Evolutionary conservation across 2,113 vertebrate species (phyloP).

Genomic region (Dromiciops gliroides): DNA sequence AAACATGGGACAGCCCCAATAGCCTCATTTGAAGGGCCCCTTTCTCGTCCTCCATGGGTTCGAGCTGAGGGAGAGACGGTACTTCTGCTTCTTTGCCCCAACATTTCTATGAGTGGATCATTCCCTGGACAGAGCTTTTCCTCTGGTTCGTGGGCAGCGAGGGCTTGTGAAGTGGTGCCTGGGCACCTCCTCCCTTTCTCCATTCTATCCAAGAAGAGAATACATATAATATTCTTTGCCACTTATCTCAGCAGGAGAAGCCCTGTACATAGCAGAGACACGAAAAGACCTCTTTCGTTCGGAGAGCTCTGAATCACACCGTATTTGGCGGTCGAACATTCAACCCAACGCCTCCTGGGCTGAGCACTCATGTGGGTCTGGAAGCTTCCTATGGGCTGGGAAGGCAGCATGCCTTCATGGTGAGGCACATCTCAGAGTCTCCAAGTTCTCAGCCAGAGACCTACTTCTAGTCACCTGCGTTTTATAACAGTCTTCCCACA

Average conservation of each 20-base stretch:
- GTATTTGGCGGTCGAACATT: not conserved
- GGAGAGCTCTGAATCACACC: not conserved
- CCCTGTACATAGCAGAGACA: not conserved
- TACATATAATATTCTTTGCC: not conserved
- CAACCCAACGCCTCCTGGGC: not conserved
- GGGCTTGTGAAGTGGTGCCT: not conserved
- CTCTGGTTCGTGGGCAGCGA: not conserved
- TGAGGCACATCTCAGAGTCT: not conserved
- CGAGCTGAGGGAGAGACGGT: not conserved
- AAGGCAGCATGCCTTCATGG: not conserved
- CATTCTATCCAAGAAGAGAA: not conserved
- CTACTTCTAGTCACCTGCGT: slow-evolving; percentile 6
- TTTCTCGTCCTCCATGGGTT: not conserved
- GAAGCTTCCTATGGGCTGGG: not conserved
- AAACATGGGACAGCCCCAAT: not conserved
- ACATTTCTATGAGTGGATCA: not conserved
- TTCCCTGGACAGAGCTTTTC: not conserved
- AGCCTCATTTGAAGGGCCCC: not conserved
- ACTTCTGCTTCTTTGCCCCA: not conserved
- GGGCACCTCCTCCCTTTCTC: not conserved
- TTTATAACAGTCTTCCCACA: not conserved
- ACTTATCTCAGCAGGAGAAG: not conserved
- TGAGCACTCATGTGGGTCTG: not conserved
- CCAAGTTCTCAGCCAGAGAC: slow-evolving; percentile 11
- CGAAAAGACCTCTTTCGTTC: not conserved